Percentiles rank a stretch among this genome's conserved stretches.
Evolutionary conservation across 2,797 vertebrate species (phyloP).

Genomic region (Anableps anableps): DNA sequence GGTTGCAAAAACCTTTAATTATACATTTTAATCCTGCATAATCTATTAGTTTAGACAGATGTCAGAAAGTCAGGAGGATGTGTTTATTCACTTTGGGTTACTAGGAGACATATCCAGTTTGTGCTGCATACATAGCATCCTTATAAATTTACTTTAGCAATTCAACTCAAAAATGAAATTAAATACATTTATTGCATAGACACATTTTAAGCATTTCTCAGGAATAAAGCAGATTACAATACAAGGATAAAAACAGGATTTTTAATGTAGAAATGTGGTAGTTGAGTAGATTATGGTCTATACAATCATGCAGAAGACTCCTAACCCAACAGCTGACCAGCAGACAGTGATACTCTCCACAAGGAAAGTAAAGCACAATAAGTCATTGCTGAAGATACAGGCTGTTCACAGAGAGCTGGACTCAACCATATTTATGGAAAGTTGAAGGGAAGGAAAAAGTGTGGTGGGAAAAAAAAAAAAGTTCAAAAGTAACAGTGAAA

Average conservation of each 20-base stretch:
- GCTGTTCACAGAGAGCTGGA: neutral
- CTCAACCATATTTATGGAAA: neutral
- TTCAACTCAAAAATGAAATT: neutral
- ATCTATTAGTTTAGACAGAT: conserved; percentile 8
- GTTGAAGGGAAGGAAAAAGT: neutral
- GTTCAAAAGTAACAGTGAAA: neutral
- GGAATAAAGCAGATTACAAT: neutral
- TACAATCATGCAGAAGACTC: no score
- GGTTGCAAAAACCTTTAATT: neutral
- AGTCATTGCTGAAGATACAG: neutral
- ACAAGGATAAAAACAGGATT: neutral
- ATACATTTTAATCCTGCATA: neutral
- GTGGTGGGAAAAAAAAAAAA: neutral
- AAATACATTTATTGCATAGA: neutral
- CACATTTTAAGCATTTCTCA: neutral
- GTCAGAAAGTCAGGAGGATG: neutral
- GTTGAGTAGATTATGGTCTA: neutral
- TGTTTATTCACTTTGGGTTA: neutral
- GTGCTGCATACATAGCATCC: neutral
- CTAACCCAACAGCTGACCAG: no score
- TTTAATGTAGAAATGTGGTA: neutral
- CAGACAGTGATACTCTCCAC: neutral
- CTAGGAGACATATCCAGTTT: neutral
- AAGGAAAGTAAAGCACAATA: neutral
- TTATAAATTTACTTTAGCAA: neutral